Conservation (phyloP, 2,797 vertebrate species). For the Novumbra hubbsi region DNA sequence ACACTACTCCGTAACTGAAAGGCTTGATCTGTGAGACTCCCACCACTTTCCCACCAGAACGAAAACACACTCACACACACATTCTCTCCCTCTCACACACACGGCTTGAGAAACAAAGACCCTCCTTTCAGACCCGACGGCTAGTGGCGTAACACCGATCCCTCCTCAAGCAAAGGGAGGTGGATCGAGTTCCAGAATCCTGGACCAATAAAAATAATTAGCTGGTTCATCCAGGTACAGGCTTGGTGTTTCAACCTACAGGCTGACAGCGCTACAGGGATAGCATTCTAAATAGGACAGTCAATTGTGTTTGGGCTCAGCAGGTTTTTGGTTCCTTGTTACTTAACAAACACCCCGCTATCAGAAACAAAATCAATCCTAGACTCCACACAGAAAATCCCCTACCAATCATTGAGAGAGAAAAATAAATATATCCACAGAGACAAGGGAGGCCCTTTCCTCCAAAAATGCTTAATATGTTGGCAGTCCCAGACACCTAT, state of each 20-base stretch:
- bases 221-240: background rate
- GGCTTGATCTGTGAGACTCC: slow-evolving; percentile 5
- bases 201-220: slow-evolving; percentile 13
- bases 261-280: background rate
- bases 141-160: slow-evolving; percentile 12
- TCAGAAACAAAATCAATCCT: background rate
- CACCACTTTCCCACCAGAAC: slow-evolving; percentile 28
- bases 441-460: slow-evolving; percentile 22
- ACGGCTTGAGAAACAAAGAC: slow-evolving; percentile 33
- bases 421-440: slow-evolving; percentile 3
- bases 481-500: background rate
- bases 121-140: slow-evolving; percentile 24
- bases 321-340: background rate
- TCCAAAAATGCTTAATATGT: slow-evolving; percentile 27
- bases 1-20: slow-evolving; percentile 33
- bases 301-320: background rate
- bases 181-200: slow-evolving; percentile 31
- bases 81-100: slow-evolving; percentile 34
- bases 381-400: background rate
- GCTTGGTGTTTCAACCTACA: background rate
- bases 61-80: slow-evolving; percentile 25
- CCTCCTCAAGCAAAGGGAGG: slow-evolving; percentile 16
- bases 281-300: background rate
- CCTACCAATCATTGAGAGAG: slow-evolving; percentile 16
- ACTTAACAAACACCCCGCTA: background rate